Evolutionary conservation across 2,113 vertebrate species (phyloP), one percentile per base, ranked within the genome.

Genomic region (Sapayoa aenigma): DNA sequence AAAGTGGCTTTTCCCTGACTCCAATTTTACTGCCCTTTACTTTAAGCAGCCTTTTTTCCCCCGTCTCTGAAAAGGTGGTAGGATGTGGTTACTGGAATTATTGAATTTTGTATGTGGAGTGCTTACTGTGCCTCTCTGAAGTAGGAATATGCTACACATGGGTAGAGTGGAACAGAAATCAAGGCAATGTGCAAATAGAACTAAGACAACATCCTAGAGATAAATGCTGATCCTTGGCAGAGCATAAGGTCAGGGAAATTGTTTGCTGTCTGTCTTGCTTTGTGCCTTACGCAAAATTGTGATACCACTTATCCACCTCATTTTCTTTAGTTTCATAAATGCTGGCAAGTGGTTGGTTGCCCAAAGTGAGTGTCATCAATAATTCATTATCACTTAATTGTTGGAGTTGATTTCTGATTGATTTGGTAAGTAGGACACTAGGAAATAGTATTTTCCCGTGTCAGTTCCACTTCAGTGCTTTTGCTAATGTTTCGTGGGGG

Each of bases 341-440:
- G 52, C 60, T 84, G 50, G 42, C 33, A 95, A 92, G 47, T 91
- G 74, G 77, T 91, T 8, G 2, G 74, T 44, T 81, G 62, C 37
- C 20, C 74, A 25, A 44, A 85, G 73, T 60, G 55, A 66, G 6
- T n/a, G 35, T 33, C 59, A 78, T 94, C 89, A 90, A 80, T 94
- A 84, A 95, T 92, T 90, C 65, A 93, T 82, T 78, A 82, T 84
- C 73, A 33, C 81, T 91, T 95, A 82, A 95, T 93, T 95, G 84
- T 65, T 82, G 66, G 30, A 87, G 69, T 37, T 87, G 81, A 42
- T 84, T 94, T 92, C 76, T 68, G 39, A 87, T 89, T 89, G 89
- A 87, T 92, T 92, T 56, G 56, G 39, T 82, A 91, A 91, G 83
- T 84, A 75, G 94, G 84, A 30, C 1, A 0, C 41, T 72, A 81